A percentile compares a stretch with the other conserved stretches of the same genome.
Conservation (phyloP, 2,113 vertebrate genomes). For the Ciconia boyciana region DNA sequence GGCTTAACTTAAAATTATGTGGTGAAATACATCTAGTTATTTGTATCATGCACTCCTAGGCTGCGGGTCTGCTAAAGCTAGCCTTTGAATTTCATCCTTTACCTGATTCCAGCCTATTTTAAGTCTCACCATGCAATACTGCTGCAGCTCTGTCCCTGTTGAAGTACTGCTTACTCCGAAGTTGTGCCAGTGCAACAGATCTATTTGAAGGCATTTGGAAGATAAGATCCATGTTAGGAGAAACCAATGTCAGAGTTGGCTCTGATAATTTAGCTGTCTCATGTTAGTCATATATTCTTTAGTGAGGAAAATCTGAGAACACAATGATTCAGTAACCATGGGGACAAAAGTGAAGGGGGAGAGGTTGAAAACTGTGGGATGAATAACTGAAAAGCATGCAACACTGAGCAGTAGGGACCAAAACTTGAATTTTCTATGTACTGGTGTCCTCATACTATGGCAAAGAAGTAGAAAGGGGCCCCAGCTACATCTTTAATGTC, state of each 20-base stretch:
- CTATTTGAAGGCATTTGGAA: background rate
- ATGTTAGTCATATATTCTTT: constrained; percentile 48
- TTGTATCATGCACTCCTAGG: background rate
- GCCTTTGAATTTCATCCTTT: background rate
- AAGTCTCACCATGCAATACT: background rate
- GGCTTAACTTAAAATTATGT: background rate
- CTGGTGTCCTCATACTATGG: accelerated
- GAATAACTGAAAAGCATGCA: constrained; percentile 41
- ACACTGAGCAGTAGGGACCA: background rate
- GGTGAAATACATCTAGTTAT: background rate
- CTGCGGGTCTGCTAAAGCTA: background rate
- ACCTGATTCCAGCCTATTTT: background rate
- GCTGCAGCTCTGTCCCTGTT: background rate
- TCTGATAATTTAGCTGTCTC: constrained; percentile 56
- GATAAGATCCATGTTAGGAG: constrained; percentile 17
- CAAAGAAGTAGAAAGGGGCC: background rate
- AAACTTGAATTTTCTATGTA: background rate
- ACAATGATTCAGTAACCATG: constrained; percentile 56
- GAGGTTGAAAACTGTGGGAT: constrained; percentile 33
- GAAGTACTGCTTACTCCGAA: background rate
- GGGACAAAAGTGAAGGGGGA: constrained; percentile 51
- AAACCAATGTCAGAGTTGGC: constrained; percentile 44
- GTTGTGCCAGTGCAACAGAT: background rate
- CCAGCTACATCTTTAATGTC: background rate
- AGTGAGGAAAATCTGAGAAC: constrained; percentile 13